Evolutionary conservation across 1,140 invertebrate species (phyloP), one percentile per base, ranked within the genome.

Genomic region (Episyrphus balteatus): DNA sequence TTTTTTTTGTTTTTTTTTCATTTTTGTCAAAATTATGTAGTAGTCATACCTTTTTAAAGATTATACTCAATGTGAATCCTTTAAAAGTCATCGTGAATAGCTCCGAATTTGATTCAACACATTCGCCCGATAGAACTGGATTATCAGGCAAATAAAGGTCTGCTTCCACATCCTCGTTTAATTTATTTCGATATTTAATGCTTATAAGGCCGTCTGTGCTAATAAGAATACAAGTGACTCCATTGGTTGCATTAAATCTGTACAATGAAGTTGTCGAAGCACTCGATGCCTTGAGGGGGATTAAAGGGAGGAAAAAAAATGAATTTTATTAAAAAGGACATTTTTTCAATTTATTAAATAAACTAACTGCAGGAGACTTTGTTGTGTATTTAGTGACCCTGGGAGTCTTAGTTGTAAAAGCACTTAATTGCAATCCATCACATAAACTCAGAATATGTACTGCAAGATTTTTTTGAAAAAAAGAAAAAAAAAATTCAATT

Each of bases 81-180:
- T 80, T 77, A 73, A 85, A 87, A 13, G 76, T 77, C 19, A 88
- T 70, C 21, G 76, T 74, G 66, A 87, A 75, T 0, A 74, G 77
- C 26, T 81, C 79, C 17, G 72, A 65, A 52, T 86, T 84, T 46
- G 82, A 81, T 41, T 79, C 76, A 19, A 77, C 76, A 57, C 85
- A 88, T 49, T 76, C 67, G 0, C 82, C 82, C 3, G 68, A 76
- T 0, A 83, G 73, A 17, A 70, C 73, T 0, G 79, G 78, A 47
- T 75, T 70, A 40, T 76, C 74, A 0, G 82, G 81, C 14, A 84
- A 73, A 51, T 82, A 84, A 30, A 80, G 72, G 55, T 77, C 77
- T 1, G 75, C 78, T 52, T 80, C 74, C 71, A 81, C 68, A 49
- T 79, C 70, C 50, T 81, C 79, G 32, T 78, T 79, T 1, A 78